These are phyloP conservation scores for Aphyosemion australe DNA, from an alignment of 2,113 vertebrate species.

Conservation along the genomic window DNA sequence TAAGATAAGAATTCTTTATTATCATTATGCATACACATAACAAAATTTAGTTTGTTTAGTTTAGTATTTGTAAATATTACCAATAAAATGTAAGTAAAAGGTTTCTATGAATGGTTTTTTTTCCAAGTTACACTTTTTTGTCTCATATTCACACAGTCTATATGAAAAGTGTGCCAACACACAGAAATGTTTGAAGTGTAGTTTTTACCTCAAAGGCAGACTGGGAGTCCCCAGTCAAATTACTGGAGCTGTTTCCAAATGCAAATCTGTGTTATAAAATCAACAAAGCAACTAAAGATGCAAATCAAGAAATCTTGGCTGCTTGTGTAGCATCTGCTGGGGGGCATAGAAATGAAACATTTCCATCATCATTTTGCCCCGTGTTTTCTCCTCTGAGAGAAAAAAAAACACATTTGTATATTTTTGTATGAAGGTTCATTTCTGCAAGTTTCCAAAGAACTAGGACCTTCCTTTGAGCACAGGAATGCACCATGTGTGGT, in stretches of 20 bases:
- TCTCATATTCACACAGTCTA: conserved; percentile 14
- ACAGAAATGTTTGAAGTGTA: conserved; percentile 67
- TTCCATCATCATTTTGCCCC: conserved; percentile 65
- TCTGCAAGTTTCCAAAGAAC: conserved; percentile 48
- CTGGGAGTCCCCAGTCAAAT: conserved; percentile 83
- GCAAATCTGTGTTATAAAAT: conserved; percentile 74
- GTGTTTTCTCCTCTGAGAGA: conserved; percentile 53
- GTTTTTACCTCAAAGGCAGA: conserved; percentile 81
- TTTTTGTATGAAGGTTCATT: conserved; percentile 55
- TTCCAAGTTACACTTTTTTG: not conserved
- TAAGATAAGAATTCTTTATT: too few relatives aligned
- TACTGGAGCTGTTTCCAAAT: conserved; percentile 72
- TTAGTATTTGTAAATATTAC: too few relatives aligned
- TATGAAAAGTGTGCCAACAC: conserved; percentile 36
- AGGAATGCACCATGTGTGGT: conserved; percentile 26
- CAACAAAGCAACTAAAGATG: conserved; percentile 76
- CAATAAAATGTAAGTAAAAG: too few relatives aligned
- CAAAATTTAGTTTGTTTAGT: too few relatives aligned
- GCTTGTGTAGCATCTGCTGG: conserved; percentile 71
- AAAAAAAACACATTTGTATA: conserved; percentile 49
- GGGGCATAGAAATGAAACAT: conserved; percentile 69
- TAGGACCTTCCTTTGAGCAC: conserved; percentile 11
- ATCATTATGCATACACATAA: too few relatives aligned
- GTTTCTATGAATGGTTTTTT: too few relatives aligned
- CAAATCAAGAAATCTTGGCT: conserved; percentile 65